Conservation (phyloP, 2,797 vertebrate species). For the Sternarchorhynchus goeldii region DNA sequence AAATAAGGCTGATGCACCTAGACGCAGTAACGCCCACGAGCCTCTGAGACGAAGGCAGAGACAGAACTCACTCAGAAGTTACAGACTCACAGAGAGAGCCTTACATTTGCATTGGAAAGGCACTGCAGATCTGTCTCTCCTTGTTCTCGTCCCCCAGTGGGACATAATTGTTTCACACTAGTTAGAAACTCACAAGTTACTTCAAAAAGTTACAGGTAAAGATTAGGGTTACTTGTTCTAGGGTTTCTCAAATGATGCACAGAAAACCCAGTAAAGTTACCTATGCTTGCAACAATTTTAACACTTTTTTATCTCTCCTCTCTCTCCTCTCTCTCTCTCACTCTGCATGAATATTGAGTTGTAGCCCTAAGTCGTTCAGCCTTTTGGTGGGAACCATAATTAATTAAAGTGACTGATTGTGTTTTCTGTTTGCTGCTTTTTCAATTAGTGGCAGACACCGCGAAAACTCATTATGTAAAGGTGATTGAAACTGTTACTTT, state of each 20-base stretch:
- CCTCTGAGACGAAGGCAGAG: too few relatives aligned
- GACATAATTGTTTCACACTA: too few relatives aligned
- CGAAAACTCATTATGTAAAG: constrained; percentile 28
- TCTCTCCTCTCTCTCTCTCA: too few relatives aligned
- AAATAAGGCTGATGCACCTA: too few relatives aligned
- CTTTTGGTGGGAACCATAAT: not conserved
- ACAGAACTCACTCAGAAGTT: too few relatives aligned
- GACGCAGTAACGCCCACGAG: too few relatives aligned
- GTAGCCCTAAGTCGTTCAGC: not conserved
- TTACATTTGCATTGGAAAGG: too few relatives aligned
- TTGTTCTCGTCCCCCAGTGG: too few relatives aligned
- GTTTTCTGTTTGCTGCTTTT: constrained; percentile 22
- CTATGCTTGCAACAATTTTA: not conserved
- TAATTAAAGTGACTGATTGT: constrained; percentile 16
- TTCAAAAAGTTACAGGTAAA: not conserved
- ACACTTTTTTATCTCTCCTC: too few relatives aligned
- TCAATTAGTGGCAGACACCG: constrained; percentile 27
- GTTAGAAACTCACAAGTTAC: not conserved
- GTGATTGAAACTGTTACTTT: constrained; percentile 19
- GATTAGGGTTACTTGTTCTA: not conserved
- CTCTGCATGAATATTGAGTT: constrained; percentile 1
- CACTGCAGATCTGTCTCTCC: too few relatives aligned
- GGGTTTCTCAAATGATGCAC: not conserved
- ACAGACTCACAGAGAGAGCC: too few relatives aligned
- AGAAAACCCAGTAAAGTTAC: not conserved